Base-by-base conservation (phyloP, 2,113 vertebrate species). In the Dasypus novemcinctus region DNA sequence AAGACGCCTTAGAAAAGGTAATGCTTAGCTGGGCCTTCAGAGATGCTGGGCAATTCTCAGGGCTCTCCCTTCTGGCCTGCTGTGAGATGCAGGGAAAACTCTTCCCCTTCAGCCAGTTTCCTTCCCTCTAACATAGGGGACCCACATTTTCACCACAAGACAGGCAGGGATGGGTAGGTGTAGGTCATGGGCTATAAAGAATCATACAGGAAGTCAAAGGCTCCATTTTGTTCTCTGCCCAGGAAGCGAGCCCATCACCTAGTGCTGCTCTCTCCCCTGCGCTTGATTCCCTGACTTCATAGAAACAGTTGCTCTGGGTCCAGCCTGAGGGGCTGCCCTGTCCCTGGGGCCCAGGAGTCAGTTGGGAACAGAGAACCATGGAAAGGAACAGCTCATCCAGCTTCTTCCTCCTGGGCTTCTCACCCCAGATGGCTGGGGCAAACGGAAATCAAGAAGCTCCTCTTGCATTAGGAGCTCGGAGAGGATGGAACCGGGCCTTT, bases 171-270 rank as follows among this genome's bases (percentile, higher is more conserved):
- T 18, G 12, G 29, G 78, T 63, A 90, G 15, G n/a, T n/a, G 10
- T 11, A 25, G 54, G 52, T 80, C 29, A 84, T 63, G 72, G 86
- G 86, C 29, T 68, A 38, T 17, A 11, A 87, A 86, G 57, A 95
- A 31, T 84, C 72, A 95, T 18, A 86, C 74, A 91, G 93, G 91
- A 97, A 95, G 97, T 93, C 91, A 69, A 72, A 87, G 61, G 25
- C 76, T 84, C 81, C 90, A 90, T 95, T 96, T 90, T 97, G 92
- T 95, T 92, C 81, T 94, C 79, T 66, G 71, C 52, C 87, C 33
- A 36, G 97, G 97, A 97, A 97, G 97, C 94, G 91, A 93, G 82
- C 88, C 82, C 86, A 83, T 74, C 86, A 83, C 82, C 83, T 78
- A 69, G 33, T 29, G 86, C 95, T 94, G 87, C 80, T 85, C 46